Base-by-base conservation (phyloP, 2,113 vertebrate species). In the Gopherus flavomarginatus region DNA sequence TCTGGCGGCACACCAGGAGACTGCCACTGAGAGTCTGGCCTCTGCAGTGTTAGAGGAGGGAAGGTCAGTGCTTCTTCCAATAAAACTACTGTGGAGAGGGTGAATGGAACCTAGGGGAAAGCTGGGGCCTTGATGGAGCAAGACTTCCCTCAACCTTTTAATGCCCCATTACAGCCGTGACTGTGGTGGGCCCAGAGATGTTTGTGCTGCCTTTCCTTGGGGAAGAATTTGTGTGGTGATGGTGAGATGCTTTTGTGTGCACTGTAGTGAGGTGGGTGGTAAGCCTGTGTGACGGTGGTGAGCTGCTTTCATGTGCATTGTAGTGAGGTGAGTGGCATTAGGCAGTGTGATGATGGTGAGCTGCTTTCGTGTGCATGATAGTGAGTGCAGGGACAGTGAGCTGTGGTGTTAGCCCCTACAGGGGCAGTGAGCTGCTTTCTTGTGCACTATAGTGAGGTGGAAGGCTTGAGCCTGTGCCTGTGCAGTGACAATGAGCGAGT, bases 1-100 rank as follows among this genome's bases (percentile, higher is more conserved):
- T 93, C 86, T 86, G 88, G 6, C 91, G 57, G 85, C 84, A 69
- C 85, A 96, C 85, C 94, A 80, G 31, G 87, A 56, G 52, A 56
- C 80, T 87, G 78, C 42, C 81, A 52, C 44, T 7, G 42, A 27
- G 42, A 78, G 42, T 26, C 42, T 47, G 75, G 42, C 6, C 24
- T 47, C 75, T 78, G 75, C 42, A 27, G 65, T 47, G 42, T 42
- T 47, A 44, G 38, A 38, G 65, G 72, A 62, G 83, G 78, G 79
- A 50, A 80, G 91, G 94, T 90, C 88, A 82, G 94, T 89, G 84
- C 62, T 91, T 69, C 26, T 0, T n/a, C 31, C 65, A 72, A 3
- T 72, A 11, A 11, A 38, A 38, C 35, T 19, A 8, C 38, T 57
- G 0, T 1, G 85, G 75, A 9, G 44, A 50, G n/a, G 38, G 31